Conservation (phyloP, 2,113 vertebrate genomes). For the Thunnus maccoyii region DNA sequence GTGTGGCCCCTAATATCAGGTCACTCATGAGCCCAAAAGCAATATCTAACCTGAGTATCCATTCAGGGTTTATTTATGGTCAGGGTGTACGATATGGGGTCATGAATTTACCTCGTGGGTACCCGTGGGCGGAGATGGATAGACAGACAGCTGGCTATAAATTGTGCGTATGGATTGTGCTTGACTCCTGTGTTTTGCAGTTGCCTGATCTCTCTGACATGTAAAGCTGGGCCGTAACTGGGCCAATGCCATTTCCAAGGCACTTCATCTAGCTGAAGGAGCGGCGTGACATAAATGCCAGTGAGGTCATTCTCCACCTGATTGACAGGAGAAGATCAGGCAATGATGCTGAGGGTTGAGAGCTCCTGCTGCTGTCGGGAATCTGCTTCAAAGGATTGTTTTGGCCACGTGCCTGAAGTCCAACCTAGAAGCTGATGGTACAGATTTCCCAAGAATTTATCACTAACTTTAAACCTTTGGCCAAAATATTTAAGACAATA, state of each 20-base stretch:
- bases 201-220: slow-evolving; percentile 21
- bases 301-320: slow-evolving; percentile 54
- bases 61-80: slow-evolving; percentile 47
- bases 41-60: neutral
- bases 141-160: slow-evolving; percentile 54
- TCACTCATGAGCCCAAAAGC: slow-evolving; percentile 2
- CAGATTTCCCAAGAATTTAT: slow-evolving; percentile 43
- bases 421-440: slow-evolving; percentile 27
- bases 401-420: slow-evolving; percentile 29
- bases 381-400: slow-evolving; percentile 54
- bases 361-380: slow-evolving; percentile 39
- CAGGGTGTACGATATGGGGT: slow-evolving; percentile 24
- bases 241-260: slow-evolving; percentile 49
- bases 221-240: slow-evolving; percentile 22
- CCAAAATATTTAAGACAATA: neutral
- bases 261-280: slow-evolving; percentile 65
- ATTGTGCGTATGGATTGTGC: slow-evolving; percentile 45
- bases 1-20: slow-evolving; percentile 45
- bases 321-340: slow-evolving; percentile 60
- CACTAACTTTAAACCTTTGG: slow-evolving; percentile 26
- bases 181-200: slow-evolving; percentile 3
- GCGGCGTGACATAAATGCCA: slow-evolving; percentile 49
- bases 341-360: slow-evolving; percentile 27
- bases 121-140: slow-evolving; percentile 58
- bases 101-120: slow-evolving; percentile 51